phyloP scores from a whole-genome alignment of 2,888 invertebrate genomes.

The Cryptosula pallasiana region DNA sequence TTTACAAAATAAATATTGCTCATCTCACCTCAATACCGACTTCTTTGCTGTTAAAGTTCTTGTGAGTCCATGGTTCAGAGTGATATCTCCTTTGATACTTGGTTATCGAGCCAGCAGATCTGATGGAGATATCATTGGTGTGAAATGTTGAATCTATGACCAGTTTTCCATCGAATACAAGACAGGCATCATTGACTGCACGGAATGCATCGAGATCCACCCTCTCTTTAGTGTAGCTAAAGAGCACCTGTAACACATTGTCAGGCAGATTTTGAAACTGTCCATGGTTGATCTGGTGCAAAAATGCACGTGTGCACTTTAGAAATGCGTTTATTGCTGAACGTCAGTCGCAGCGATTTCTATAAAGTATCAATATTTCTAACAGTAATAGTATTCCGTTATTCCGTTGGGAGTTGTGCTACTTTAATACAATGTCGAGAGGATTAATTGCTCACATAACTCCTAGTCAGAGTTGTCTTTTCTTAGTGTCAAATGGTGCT shows the following conservation, averaged over 20 bases:
- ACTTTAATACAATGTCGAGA: too few species aligned
- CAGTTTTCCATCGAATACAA: conserved; percentile 53
- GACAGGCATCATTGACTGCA: conserved; percentile 52
- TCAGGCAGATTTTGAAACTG: too few species aligned
- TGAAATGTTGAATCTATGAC: conserved; percentile 53
- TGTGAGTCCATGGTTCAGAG: conserved; percentile 51
- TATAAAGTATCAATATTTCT: too few species aligned
- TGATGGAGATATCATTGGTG: conserved; percentile 52
- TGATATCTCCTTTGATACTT: conserved; percentile 53
- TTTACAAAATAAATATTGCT: background rate
- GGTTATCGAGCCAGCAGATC: conserved; percentile 52
- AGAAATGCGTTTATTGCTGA: too few species aligned
- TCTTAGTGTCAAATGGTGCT: too few species aligned
- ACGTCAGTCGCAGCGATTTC: too few species aligned
- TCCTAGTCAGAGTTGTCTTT: too few species aligned
- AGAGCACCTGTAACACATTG: conserved; percentile 39
- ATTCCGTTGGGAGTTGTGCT: too few species aligned
- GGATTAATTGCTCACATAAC: too few species aligned
- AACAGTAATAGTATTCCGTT: too few species aligned
- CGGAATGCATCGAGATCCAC: conserved; percentile 48
- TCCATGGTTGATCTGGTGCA: too few species aligned
- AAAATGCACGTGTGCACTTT: too few species aligned
- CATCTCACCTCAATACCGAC: conserved; percentile 42
- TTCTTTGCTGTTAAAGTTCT: conserved; percentile 52
- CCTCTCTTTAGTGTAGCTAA: conserved; percentile 43